phyloP scores from a whole-genome alignment of 2,888 invertebrate species.

The Autographa gamma region DNA sequence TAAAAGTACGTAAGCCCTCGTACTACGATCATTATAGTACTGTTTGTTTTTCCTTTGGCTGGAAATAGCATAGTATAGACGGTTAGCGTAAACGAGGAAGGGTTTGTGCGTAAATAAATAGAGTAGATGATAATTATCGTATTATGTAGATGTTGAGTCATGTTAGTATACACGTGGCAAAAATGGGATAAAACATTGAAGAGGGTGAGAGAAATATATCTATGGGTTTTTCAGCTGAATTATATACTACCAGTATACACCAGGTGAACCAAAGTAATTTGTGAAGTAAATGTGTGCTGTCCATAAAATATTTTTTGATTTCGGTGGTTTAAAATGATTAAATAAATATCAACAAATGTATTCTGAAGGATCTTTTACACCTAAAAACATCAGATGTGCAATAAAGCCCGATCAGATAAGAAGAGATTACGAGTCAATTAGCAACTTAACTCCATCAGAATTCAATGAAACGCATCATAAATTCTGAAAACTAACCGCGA shows the following conservation, averaged over 20 bases:
- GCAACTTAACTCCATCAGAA: slow-evolving; percentile 10
- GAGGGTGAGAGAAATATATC: too few species aligned
- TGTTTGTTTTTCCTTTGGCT: slow-evolving; percentile 42
- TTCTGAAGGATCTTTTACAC: too few species aligned
- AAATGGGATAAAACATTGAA: not conserved
- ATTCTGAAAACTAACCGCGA: slow-evolving; percentile 33
- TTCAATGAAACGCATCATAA: slow-evolving; percentile 27
- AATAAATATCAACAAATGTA: too few species aligned
- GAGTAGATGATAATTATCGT: slow-evolving; percentile 31
- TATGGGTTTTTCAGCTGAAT: too few species aligned
- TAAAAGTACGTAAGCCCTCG: slow-evolving; percentile 3
- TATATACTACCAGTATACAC: too few species aligned
- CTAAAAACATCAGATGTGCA: too few species aligned
- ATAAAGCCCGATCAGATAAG: not conserved
- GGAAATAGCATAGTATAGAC: slow-evolving; percentile 42
- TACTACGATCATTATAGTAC: slow-evolving; percentile 19
- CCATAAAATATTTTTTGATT: too few species aligned
- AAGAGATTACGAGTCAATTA: slow-evolving; percentile 9
- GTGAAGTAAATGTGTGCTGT: too few species aligned
- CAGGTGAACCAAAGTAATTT: too few species aligned
- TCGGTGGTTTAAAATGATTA: too few species aligned
- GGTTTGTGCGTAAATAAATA: slow-evolving; percentile 46
- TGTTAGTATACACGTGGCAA: not conserved
- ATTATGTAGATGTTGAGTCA: slow-evolving; percentile 9
- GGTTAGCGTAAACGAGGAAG: slow-evolving; percentile 49